These are phyloP conservation scores for Umimayanthus chanpuru DNA, from an alignment of 92 coral and sea anemone species.

Conservation along the genomic window DNA sequence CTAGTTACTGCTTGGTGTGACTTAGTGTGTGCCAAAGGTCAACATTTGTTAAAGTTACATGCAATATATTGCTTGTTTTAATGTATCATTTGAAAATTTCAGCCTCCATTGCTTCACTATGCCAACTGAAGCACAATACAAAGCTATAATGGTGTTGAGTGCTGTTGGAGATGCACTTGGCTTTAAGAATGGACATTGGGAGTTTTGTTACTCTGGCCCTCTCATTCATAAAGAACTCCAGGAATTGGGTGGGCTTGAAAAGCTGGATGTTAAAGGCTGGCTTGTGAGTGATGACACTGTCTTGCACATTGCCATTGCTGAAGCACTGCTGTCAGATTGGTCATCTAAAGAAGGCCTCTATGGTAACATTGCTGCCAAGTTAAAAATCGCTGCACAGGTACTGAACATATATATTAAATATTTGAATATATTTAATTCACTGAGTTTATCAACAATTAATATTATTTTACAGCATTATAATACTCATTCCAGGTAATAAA, in stretches of 20 bases:
- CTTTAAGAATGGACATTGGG: constrained; percentile 89
- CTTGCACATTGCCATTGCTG: constrained; percentile 89
- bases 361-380: constrained; percentile 64
- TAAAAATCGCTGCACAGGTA: constrained; percentile 58
- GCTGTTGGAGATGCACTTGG: constrained; percentile 98
- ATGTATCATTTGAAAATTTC: no score
- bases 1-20: no score
- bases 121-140: constrained; percentile 59
- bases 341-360: constrained; percentile 73
- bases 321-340: constrained; percentile 88
- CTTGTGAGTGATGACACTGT: constrained; percentile 93
- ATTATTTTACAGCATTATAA: no score
- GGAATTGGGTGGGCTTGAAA: constrained; percentile 78
- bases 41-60: no score
- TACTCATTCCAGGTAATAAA: no score
- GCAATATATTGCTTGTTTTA: no score
- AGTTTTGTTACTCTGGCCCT: constrained; percentile 76
- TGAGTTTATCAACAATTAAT: no score
- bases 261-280: constrained; percentile 76
- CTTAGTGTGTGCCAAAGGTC: no score
- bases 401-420: no score
- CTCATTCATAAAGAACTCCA: constrained; percentile 71
- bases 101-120: neutral
- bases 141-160: constrained; percentile 85
- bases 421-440: no score